These are phyloP conservation scores for Peromyscus melanophrys DNA, from an alignment of 2,797 vertebrate species.

Conservation along the genomic window DNA sequence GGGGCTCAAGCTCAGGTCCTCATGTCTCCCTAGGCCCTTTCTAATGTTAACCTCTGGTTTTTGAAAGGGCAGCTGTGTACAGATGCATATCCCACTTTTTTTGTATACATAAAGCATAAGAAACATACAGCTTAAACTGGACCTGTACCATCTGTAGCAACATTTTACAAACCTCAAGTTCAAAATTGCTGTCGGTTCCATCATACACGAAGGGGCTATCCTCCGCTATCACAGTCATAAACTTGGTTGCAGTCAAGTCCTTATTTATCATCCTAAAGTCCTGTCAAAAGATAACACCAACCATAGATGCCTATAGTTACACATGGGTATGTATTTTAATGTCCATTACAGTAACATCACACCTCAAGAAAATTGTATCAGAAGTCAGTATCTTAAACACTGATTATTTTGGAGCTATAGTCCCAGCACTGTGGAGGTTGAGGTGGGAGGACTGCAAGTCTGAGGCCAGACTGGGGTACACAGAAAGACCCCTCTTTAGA, in stretches of 20 bases:
- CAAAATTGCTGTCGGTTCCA: slow-evolving; percentile 88
- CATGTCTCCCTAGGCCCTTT: background rate
- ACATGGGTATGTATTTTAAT: background rate
- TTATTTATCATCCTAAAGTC: slow-evolving; percentile 92
- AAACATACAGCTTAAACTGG: background rate
- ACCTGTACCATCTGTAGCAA: no score
- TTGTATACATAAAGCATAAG: background rate
- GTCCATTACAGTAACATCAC: background rate
- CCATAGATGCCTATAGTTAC: background rate
- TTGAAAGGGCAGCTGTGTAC: background rate
- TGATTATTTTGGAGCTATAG: background rate
- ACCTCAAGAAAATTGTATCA: background rate
- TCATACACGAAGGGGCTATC: slow-evolving; percentile 86
- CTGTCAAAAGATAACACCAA: slow-evolving; percentile 85
- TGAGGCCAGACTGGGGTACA: background rate
- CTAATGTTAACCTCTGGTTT: background rate
- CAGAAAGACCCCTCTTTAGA: background rate
- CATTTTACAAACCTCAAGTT: slow-evolving; percentile 92
- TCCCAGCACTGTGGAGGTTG: background rate
- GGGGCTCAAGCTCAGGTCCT: background rate
- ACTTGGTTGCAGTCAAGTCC: slow-evolving; percentile 90
- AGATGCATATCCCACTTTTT: background rate
- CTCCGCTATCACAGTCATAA: slow-evolving; percentile 91
- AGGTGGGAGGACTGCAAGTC: background rate
- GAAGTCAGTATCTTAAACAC: slow-evolving; percentile 4